These are phyloP conservation scores for Harlomillsia oculata DNA, from an alignment of 1,140 invertebrate genomes.

Conservation along the genomic window DNA sequence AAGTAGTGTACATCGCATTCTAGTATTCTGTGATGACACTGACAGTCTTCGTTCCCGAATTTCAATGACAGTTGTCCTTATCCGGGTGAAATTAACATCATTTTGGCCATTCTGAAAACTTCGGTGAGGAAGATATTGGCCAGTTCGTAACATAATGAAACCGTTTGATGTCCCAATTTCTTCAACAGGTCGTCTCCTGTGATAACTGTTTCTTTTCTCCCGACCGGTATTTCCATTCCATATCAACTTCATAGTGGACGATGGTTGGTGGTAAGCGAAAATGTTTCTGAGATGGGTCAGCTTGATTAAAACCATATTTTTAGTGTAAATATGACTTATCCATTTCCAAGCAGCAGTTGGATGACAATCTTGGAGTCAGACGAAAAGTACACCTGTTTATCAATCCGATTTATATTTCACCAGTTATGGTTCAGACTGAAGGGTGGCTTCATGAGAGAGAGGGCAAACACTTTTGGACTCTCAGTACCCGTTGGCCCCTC, in stretches of 20 bases:
- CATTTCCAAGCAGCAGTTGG: too few relatives aligned
- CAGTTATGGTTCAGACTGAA: too few relatives aligned
- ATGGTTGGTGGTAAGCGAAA: neutral
- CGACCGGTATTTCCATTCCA: neutral
- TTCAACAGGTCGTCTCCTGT: neutral
- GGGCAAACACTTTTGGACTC: too few relatives aligned
- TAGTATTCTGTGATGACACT: neutral
- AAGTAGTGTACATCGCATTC: neutral
- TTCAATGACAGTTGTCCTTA: neutral
- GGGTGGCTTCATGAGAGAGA: too few relatives aligned
- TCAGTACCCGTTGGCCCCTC: too few relatives aligned
- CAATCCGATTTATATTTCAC: too few relatives aligned
- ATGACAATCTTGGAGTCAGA: too few relatives aligned
- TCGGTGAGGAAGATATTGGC: neutral
- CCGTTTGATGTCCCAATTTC: too few relatives aligned
- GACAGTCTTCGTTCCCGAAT: neutral
- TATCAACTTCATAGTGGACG: neutral
- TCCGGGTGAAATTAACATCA: too few relatives aligned
- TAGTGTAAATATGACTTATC: too few relatives aligned
- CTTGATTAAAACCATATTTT: neutral
- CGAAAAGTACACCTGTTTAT: too few relatives aligned
- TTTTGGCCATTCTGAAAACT: neutral
- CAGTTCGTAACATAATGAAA: too few relatives aligned
- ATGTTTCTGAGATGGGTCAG: neutral
- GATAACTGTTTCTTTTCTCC: neutral